Evolutionary conservation across 2,797 vertebrate genomes (phyloP), one percentile per base, ranked within the genome.

Genomic region (Gymnoscopelus braueri): DNA sequence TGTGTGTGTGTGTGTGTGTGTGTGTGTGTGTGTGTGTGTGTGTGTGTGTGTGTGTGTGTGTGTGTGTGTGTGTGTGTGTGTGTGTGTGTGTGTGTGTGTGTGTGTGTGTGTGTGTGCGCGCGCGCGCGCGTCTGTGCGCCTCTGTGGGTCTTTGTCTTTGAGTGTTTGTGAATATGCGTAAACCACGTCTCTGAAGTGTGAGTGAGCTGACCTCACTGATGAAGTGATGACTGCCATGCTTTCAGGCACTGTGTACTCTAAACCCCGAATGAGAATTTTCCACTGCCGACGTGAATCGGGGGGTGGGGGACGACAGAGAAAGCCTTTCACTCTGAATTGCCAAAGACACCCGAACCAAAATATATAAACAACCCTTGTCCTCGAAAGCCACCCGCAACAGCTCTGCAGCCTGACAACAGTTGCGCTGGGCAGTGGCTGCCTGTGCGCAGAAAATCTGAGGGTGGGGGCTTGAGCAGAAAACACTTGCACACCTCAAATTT

Each of bases 221-320:
- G 87, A 91, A 86, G 89, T 91, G 91, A 92, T 91, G 88, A 91
- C 89, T 90, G 86, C 78, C 15, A 79, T 77, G 65, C 86, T 92
- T 91, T 91, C 86, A 88, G 83, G 68, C 67, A 57, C 32, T 79
- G 78, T 84, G 81, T 82, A 71, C 78, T 82, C 82, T 79, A 91
- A 88, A 89, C 81, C 81, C 51, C 79, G 72, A 87, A 86, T 87
- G 86, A 88, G 83, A 91, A 84, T 87, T 91, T 93, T 93, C 91
- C 90, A 91, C 84, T 72, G 11, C 77, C 60, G 79, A 77, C 81
- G 4, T 77, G 83, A 85, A 87, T 84, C 83, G 81, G 75, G 35
- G 39, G 7, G 8, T 8, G 39, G 39, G 39, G 7, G 39, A 2
- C 65, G 60, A 75, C 87, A 91, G 73, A 84, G 78, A 84, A 80